Percentiles rank a stretch among this genome's conserved stretches.
Evolutionary conservation across 2,113 vertebrate genomes (phyloP).

Genomic region (Lepisosteus oculatus): DNA sequence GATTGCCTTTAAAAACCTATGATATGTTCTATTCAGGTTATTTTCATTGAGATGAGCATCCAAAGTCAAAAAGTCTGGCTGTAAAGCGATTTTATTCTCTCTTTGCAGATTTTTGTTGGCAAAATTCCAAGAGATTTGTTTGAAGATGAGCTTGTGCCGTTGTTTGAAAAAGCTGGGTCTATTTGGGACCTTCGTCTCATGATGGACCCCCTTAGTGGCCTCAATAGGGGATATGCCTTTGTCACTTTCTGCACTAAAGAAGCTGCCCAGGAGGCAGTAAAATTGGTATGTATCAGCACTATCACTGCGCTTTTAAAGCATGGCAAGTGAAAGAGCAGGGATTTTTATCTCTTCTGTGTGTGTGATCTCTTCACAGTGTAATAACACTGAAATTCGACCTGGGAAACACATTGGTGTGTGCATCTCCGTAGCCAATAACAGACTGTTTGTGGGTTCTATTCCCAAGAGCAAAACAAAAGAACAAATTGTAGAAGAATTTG

Average conservation of each 20-base stretch:
- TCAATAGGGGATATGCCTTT: constrained; percentile 97
- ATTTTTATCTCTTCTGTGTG: not conserved
- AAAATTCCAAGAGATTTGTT: constrained; percentile 97
- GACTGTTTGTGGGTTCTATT: constrained; percentile 97
- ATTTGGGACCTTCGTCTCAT: constrained; percentile 98
- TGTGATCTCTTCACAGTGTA: constrained; percentile 73
- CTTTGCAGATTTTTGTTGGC: constrained; percentile 89
- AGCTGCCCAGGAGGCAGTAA: constrained; percentile 93
- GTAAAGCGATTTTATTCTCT: constrained; percentile 34
- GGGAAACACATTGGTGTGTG: constrained; percentile 97
- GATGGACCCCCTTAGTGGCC: constrained; percentile 97
- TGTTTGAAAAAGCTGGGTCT: constrained; percentile 94
- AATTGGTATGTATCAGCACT: constrained; percentile 74
- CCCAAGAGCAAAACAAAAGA: constrained; percentile 99
- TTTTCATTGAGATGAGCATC: too few species aligned
- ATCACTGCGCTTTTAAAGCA: not conserved
- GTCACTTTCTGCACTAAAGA: constrained; percentile 98
- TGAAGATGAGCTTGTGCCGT: constrained; percentile 94
- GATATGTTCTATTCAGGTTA: too few species aligned
- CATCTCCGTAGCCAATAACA: constrained; percentile 98
- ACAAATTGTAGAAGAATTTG: constrained; percentile 96
- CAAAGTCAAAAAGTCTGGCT: too few species aligned
- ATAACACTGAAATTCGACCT: constrained; percentile 95
- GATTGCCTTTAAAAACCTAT: too few species aligned
- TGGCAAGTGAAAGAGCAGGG: not conserved